Percentiles rank a stretch among this genome's conserved stretches.
These are phyloP conservation scores for Lacanobia oleracea DNA, from an alignment of 2,888 invertebrate genomes.

Conservation along the genomic window DNA sequence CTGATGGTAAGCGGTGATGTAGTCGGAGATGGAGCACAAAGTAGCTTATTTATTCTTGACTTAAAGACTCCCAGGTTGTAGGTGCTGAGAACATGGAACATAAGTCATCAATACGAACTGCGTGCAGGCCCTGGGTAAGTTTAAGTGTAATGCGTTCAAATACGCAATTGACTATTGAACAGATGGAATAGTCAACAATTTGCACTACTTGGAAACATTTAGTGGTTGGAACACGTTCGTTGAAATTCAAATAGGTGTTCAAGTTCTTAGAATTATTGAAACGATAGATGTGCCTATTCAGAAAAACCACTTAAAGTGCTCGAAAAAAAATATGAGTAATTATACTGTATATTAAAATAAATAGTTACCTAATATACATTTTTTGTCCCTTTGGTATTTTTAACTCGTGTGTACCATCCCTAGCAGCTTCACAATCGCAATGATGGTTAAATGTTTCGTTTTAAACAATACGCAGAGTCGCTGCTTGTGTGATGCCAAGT, in stretches of 20 bases:
- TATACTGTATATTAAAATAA: background rate
- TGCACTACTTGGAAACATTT: background rate
- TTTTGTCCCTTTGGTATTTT: background rate
- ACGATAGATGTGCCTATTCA: background rate
- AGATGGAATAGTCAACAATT: background rate
- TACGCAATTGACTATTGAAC: background rate
- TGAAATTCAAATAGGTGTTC: background rate
- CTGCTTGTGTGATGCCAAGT: slow-evolving; percentile 22
- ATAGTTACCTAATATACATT: too few species aligned
- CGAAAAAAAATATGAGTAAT: background rate
- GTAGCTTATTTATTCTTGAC: too few species aligned
- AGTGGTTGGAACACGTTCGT: background rate
- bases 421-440: slow-evolving; percentile 22
- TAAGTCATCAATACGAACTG: too few species aligned
- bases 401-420: background rate
- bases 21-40: too few species aligned
- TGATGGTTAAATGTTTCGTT: slow-evolving; percentile 45
- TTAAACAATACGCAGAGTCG: slow-evolving; percentile 47
- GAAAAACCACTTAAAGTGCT: background rate
- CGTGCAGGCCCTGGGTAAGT: too few species aligned
- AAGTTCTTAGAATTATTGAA: background rate
- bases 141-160: too few species aligned
- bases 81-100: too few species aligned
- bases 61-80: too few species aligned
- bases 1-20: too few species aligned